Evolutionary conservation across 1,140 invertebrate genomes (phyloP).

Genomic region (Drosophila baimaii): DNA sequence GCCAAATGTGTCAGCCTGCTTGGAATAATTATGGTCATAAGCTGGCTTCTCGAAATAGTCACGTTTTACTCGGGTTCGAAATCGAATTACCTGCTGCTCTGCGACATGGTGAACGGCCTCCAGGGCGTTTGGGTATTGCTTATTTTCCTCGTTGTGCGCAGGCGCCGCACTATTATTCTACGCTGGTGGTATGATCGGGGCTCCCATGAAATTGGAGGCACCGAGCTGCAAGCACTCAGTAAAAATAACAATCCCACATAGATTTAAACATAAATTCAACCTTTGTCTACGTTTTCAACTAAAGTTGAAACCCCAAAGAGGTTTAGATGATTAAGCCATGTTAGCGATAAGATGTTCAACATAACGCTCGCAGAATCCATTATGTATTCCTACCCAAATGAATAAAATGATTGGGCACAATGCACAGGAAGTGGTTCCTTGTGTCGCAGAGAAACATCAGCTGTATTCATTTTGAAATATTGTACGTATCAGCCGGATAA

Average conservation of each 20-base stretch:
- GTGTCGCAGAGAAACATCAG: too few relatives aligned
- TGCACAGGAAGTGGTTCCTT: too few relatives aligned
- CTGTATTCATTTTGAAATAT: too few relatives aligned
- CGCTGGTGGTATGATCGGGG: conserved; percentile 82
- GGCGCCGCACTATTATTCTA: conserved; percentile 77
- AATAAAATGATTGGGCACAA: too few relatives aligned
- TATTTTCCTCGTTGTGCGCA: conserved; percentile 78
- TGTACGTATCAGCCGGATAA: too few relatives aligned
- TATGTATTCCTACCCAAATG: too few relatives aligned
- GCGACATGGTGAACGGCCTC: conserved; percentile 81
- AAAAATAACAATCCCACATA: conserved; percentile 60
- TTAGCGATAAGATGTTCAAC: background rate
- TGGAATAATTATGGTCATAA: conserved; percentile 71
- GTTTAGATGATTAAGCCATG: too few relatives aligned
- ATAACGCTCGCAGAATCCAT: background rate
- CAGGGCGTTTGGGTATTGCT: conserved; percentile 80
- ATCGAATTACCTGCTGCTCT: conserved; percentile 63
- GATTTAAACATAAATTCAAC: background rate
- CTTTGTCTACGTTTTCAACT: too few relatives aligned
- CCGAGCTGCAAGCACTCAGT: conserved; percentile 63
- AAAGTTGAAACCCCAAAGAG: too few relatives aligned
- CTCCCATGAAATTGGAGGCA: conserved; percentile 70
- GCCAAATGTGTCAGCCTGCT: conserved; percentile 80
- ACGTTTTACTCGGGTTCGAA: conserved; percentile 73
- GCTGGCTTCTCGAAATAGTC: conserved; percentile 81